These are phyloP conservation scores for Mirza zaza DNA, from an alignment of 2,113 vertebrate genomes.

Conservation along the genomic window DNA sequence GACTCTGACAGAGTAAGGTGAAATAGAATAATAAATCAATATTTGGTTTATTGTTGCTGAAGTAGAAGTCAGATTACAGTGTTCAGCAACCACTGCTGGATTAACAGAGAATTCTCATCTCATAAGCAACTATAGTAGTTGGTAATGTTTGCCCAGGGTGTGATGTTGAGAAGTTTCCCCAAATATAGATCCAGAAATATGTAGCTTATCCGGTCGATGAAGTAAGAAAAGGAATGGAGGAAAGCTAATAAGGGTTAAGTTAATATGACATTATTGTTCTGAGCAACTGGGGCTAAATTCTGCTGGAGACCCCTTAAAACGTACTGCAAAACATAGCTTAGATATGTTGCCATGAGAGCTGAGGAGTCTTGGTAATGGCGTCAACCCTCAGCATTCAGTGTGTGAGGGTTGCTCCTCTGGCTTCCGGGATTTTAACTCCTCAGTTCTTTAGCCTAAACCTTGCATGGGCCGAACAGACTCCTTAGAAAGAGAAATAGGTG, in stretches of 20 bases:
- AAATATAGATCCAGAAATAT: background rate
- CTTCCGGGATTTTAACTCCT: background rate
- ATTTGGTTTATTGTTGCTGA: background rate
- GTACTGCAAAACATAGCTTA: background rate
- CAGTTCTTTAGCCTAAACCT: background rate
- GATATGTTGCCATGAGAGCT: accelerated
- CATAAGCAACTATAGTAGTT: background rate
- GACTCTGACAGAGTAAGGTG: background rate
- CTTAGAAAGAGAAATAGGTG: background rate
- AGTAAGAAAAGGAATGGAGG: background rate
- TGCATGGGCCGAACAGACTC: background rate
- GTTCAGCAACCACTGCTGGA: background rate
- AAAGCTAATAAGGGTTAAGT: background rate
- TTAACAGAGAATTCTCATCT: background rate
- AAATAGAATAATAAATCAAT: background rate
- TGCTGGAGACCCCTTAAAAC: background rate
- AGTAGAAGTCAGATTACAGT: background rate
- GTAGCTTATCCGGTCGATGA: background rate
- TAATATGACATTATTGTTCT: background rate
- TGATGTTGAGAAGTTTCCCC: background rate
- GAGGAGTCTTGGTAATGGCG: background rate
- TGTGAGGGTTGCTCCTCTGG: background rate
- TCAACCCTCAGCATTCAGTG: accelerated
- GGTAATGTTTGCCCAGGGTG: background rate
- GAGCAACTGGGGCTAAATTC: background rate